Conservation (phyloP, 2,797 vertebrate species). For the Gymnocypris eckloni region DNA sequence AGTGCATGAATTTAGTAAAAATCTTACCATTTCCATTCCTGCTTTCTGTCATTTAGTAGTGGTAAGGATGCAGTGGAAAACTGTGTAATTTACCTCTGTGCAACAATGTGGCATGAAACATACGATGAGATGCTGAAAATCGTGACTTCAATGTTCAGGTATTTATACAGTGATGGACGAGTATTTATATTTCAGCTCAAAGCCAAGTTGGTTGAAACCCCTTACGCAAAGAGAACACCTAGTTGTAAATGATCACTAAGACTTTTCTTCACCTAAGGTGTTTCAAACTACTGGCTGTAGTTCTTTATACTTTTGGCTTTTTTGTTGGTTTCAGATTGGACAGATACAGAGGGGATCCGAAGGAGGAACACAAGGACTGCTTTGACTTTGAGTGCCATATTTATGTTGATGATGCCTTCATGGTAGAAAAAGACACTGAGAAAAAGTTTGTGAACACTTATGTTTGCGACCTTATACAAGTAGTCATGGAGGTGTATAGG, state of each 20-base stretch:
- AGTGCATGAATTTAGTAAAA: neutral
- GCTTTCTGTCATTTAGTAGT: neutral
- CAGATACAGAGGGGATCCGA: constrained; percentile 80
- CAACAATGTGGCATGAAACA: constrained; percentile 87
- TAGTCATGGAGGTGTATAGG: constrained; percentile 82
- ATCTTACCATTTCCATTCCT: neutral
- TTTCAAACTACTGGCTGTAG: neutral
- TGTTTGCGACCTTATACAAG: constrained; percentile 73
- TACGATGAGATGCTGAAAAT: constrained; percentile 86
- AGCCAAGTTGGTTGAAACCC: neutral
- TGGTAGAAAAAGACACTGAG: constrained; percentile 65
- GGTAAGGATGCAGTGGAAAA: constrained; percentile 65
- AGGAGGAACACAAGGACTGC: constrained; percentile 76
- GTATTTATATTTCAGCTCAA: neutral
- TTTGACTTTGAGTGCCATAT: constrained; percentile 84
- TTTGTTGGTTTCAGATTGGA: constrained; percentile 75
- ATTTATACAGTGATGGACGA: neutral
- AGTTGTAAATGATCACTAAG: neutral
- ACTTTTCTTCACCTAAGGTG: neutral
- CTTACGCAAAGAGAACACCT: neutral
- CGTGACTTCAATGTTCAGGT: constrained; percentile 86
- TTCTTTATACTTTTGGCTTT: neutral
- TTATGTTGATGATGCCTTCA: constrained; percentile 80
- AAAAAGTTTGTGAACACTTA: constrained; percentile 77
- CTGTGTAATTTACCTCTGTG: constrained; percentile 83